Base-by-base conservation (phyloP, 2,113 vertebrate species). In the Tympanuchus pallidicinctus region DNA sequence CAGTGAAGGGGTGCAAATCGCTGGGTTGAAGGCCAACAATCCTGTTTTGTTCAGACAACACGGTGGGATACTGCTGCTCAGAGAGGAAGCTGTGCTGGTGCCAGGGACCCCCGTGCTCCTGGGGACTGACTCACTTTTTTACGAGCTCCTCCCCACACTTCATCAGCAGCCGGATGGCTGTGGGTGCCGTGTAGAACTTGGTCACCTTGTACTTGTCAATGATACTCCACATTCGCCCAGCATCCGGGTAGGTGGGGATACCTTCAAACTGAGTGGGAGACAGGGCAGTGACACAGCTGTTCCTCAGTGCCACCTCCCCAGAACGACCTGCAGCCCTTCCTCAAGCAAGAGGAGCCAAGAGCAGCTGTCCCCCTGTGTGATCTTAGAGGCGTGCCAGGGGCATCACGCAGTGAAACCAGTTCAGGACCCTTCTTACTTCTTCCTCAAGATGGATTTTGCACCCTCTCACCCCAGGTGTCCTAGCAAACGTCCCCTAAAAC, bases 101-200 rank as follows among this genome's bases (percentile, higher is more conserved):
- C 13, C 45, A 19, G 52, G 28, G 2, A 0, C 3, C 16, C 43
- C 42, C 11, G 3, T 2, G 19, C 10, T 45, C 2, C 16, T 7
- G 11, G 42, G 40, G 40, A 27, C 36, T 9, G 21, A 90, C 98
- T 98, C 94, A 99, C 99, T 98, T 99, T 92, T 96, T 98, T 79
- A 99, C 99, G 0, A 99, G 99, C 50, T 99, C 99, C n/a, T 97
- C 98, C 93, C 99, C 99, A 0, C 97, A 98, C 97, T 99, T 99
- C 99, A 99, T 99, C 72, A 99, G 98, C 93, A 99, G 95, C 36
- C 99, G 98, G 97, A 99, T 99, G 94, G 99, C 99, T 0, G 99
- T 99, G 19, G 99, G 99, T 7, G 99, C 99, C 0, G 99, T 99
- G 98, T 99, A 99, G 98, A 99, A 99, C 97, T 99, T 99, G 93